Conservation (phyloP, 2,888 invertebrate genomes). For the Stramonita haemastoma region DNA sequence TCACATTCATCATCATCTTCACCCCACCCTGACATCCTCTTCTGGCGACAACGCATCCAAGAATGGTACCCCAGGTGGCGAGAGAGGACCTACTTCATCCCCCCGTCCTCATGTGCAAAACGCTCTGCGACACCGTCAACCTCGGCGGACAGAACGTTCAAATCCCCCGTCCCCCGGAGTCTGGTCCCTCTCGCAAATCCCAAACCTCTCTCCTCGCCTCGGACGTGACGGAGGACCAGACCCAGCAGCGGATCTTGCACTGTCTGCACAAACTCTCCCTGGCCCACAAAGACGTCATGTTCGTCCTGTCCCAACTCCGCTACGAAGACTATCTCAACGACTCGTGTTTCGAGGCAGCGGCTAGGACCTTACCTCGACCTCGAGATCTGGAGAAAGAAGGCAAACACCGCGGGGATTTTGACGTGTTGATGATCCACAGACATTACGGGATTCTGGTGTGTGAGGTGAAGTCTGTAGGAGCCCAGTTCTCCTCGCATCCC, state of each 20-base stretch:
- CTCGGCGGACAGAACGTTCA: neutral
- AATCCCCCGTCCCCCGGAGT: neutral
- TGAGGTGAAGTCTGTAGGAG: conserved; percentile 27
- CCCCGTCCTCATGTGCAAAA: conserved; percentile 35
- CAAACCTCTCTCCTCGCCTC: neutral
- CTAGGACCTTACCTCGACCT: neutral
- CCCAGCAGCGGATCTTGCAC: conserved; percentile 26
- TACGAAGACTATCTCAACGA: conserved; percentile 23
- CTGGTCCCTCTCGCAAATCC: neutral
- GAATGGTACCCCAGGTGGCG: conserved; percentile 33
- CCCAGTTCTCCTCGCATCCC: neutral
- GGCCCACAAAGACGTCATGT: conserved; percentile 2
- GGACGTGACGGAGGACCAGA: conserved; percentile 15
- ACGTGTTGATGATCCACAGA: conserved; percentile 15
- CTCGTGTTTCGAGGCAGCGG: neutral
- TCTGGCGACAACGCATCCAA: conserved; percentile 26
- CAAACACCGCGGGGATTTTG: conserved; percentile 29
- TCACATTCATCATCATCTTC: neutral
- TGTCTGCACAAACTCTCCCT: conserved; percentile 5
- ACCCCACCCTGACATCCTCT: neutral
- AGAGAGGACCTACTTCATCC: conserved; percentile 31
- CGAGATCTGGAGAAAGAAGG: neutral
- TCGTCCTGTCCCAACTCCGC: conserved; percentile 22
- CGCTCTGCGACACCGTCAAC: neutral
- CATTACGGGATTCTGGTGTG: conserved; percentile 11